Evolutionary conservation across 1,140 invertebrate species (phyloP), one percentile per base, ranked within the genome.

Genomic region (Macrobrachium rosenbergii): DNA sequence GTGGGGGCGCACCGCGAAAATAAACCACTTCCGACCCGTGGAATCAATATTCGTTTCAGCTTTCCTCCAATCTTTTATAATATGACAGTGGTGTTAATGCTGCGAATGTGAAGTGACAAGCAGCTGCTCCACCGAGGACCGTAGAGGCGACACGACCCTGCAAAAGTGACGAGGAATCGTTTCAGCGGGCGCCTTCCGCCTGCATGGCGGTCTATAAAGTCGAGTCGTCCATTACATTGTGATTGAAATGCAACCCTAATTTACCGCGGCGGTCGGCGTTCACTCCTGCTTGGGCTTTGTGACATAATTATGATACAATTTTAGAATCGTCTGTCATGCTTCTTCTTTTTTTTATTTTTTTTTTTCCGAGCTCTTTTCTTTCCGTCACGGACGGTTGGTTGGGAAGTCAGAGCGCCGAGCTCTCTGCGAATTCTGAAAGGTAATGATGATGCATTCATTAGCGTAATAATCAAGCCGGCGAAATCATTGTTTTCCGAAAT

Each of bases 31-130:
- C 82, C 67, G 43, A 77, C 37, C 19, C 28, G 21, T 28, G 72
- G 73, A 84, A 84, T 84, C 82, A 84, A 84, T 84, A 84, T 84
- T 84, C 82, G 82, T 84, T 84, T 84, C 82, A 77, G 82, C 82
- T 84, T 84, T 84, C 82, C n/a, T 43, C 59, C 82, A 75, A 84
- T 84, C 82, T 84, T 84, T 84, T 78, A 77, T 63, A 84, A 84
- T 84, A 84, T 64, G 82, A 84, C 82, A 77, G 82, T 77, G 73
- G 73, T 84, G 82, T 77, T 84, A 77, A 84, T 84, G 73, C 62
- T 62, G 82, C 59, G 73, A 84, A 84, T 84, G 77, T 37, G 82
- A 77, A 84, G 82, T 84, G 82, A 84, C 82, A 84, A 84, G 73
- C 82, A 76, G 82, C 75, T 83, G 72, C 72, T 84, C 82, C 73